Evolutionary conservation across 2,797 vertebrate genomes (phyloP).

Genomic region (Galagoides demidoff): DNA sequence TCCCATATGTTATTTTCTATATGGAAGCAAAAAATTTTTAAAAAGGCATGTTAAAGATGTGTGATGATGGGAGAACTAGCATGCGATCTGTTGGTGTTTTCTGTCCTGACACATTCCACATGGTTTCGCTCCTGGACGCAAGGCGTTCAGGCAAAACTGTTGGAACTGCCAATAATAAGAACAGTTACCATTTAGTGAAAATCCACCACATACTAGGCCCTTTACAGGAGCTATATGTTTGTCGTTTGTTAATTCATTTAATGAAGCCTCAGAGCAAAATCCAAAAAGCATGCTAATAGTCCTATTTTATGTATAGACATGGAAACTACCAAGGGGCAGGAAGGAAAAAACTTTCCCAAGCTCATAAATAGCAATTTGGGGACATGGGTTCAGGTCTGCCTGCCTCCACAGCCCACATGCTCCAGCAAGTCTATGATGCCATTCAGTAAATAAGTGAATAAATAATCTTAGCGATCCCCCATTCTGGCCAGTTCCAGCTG

Average conservation of each 20-base stretch:
- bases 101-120: background rate
- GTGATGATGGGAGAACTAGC: background rate
- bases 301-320: background rate
- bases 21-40: background rate
- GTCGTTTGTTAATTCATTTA: background rate
- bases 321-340: background rate
- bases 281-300: background rate
- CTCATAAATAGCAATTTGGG: background rate
- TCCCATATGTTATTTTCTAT: conserved; percentile 37
- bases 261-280: background rate
- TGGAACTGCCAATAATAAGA: conserved; percentile 16
- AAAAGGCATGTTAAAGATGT: background rate
- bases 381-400: background rate
- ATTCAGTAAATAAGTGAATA: conserved; percentile 17
- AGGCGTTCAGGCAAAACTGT: conserved; percentile 12
- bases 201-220: background rate
- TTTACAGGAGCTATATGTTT: background rate
- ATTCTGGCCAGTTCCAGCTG: background rate
- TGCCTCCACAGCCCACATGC: background rate
- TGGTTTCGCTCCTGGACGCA: background rate
- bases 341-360: background rate
- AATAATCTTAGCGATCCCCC: background rate
- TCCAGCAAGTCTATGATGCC: background rate
- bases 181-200: background rate
- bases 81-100: background rate